Conservation (phyloP, 2,113 vertebrate species). For the Conger conger region DNA sequence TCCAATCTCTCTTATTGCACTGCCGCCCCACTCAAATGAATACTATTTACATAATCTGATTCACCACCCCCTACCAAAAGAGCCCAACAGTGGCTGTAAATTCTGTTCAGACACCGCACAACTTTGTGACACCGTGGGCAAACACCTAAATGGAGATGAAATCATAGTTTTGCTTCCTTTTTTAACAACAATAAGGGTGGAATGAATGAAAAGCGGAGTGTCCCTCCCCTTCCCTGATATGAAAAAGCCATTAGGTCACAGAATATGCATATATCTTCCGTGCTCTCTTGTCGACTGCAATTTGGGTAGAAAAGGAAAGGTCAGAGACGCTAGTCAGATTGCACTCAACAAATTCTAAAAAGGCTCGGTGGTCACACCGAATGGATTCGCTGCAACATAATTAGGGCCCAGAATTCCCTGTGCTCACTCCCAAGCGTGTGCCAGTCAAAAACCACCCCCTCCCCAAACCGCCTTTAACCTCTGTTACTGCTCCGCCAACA, state of each 20-base stretch:
- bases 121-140: background rate
- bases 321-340: conserved; percentile 66
- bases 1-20: background rate
- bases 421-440: conserved; percentile 28
- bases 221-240: conserved; percentile 8
- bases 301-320: conserved; percentile 66
- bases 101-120: background rate
- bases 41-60: background rate
- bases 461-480: conserved; percentile 70
- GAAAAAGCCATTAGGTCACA: conserved; percentile 59
- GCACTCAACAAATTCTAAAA: conserved; percentile 68
- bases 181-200: conserved; percentile 11
- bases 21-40: background rate
- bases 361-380: conserved; percentile 66
- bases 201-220: background rate
- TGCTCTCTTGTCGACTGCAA: conserved; percentile 62
- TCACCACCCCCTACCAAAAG: background rate
- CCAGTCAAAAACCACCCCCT: conserved; percentile 45
- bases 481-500: conserved; percentile 36
- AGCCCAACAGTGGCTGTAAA: background rate
- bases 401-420: conserved; percentile 69
- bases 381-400: conserved; percentile 74
- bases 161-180: background rate
- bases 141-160: background rate
- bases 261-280: conserved; percentile 67